Conservation (phyloP, 2,797 vertebrate species). For the Sebastes goodei region DNA sequence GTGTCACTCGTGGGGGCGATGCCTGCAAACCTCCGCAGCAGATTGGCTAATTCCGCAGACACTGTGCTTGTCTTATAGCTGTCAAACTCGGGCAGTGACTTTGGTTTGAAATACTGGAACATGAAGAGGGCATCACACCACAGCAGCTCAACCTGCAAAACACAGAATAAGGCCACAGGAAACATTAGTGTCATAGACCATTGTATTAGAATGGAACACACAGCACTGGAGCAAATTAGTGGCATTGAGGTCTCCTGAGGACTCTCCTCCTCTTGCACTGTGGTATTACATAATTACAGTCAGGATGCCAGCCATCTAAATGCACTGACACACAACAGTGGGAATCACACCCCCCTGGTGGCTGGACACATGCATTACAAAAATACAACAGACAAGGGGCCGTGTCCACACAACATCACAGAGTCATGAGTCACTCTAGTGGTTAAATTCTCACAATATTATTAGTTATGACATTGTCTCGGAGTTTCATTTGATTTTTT, state of each 20-base stretch:
- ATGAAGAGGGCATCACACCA: conserved; percentile 94
- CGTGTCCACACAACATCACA: not conserved
- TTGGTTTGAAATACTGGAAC: conserved; percentile 98
- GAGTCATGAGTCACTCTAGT: not conserved
- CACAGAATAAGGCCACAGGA: not conserved
- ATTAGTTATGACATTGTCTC: not conserved
- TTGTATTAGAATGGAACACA: not conserved
- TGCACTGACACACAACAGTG: not conserved
- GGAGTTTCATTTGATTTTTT: not conserved
- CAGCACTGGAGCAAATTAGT: not conserved
- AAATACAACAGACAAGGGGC: not conserved
- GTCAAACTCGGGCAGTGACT: conserved; percentile 96
- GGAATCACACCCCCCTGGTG: conserved; percentile 62
- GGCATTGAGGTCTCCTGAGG: not conserved
- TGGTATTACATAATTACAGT: conserved; percentile 8
- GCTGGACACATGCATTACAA: conserved; percentile 47
- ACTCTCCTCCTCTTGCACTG: not conserved
- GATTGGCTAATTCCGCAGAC: conserved; percentile 96
- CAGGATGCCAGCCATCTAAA: not conserved
- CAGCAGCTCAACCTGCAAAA: conserved; percentile 90
- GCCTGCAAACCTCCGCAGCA: conserved; percentile 90
- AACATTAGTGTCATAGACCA: not conserved
- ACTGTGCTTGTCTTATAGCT: conserved; percentile 99
- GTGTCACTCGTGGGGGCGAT: conserved; percentile 88
- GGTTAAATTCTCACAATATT: not conserved